Base-by-base conservation (phyloP, 2,113 vertebrate genomes). In the Daboia siamensis region DNA sequence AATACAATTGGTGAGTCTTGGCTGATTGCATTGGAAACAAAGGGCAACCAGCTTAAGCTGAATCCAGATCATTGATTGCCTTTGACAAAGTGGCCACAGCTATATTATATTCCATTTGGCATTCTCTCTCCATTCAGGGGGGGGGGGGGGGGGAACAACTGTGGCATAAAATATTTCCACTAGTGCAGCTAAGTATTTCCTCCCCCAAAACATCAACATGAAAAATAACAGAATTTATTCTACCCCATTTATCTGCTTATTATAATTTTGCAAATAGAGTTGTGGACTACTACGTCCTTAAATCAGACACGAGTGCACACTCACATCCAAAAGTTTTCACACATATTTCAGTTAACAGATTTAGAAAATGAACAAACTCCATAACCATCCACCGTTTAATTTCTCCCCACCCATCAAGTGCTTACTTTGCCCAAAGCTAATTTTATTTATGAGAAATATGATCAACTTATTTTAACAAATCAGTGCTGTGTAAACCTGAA, bases 391-490 rank as follows among this genome's bases (percentile, higher is more conserved):
- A n/a, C 92, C 92, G 55, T 94, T 95, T 95, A 95, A 95, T 95
- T 91, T 86, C 91, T 5, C 12, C 33, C 33, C 44, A 46, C n/a
- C 54, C 26, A 39, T 46, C 86, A 80, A 74, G 74, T 93, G 94
- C 93, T 89, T 90, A 95, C 95, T 96, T 95, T 29, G 90, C 90
- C 94, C 93, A 96, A 95, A 95, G 95, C 95, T 95, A 94, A 95
- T 96, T 97, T 96, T 94, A 97, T 95, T 95, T 94, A 96, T 96
- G 95, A 97, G 95, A 94, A 97, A 95, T 95, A 94, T 94, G 94
- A 96, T 95, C 93, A 95, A 96, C 91, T 92, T 96, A 96, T 96
- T 95, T 96, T 96, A 95, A 95, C 96, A 95, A 97, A 92, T 97
- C 97, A 96, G 90, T 24, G 54, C 90, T 93, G 94, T 90, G 93